Evolutionary conservation across 2,888 invertebrate genomes (phyloP).

Genomic region (Lacanobia wlatinum): DNA sequence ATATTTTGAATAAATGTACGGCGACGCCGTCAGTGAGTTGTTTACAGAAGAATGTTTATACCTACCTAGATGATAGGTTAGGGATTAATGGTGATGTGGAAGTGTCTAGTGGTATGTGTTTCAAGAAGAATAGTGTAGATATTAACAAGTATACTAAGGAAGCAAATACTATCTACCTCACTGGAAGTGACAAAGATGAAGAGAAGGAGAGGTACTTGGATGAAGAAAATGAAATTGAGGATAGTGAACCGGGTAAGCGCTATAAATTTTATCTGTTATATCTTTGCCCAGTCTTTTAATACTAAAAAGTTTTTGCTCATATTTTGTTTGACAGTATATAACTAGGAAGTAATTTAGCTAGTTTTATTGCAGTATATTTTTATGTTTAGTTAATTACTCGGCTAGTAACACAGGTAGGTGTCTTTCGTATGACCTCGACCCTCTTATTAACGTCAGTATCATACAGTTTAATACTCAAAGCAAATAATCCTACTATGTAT

Average conservation of each 20-base stretch:
- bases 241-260: constrained; percentile 82
- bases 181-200: constrained; percentile 82
- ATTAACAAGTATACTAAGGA: constrained; percentile 90
- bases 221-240: constrained; percentile 73
- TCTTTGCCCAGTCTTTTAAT: not conserved
- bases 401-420: not conserved
- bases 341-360: not conserved
- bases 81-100: constrained; percentile 92
- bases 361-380: not conserved
- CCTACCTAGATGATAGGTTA: constrained; percentile 93
- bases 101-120: constrained; percentile 92
- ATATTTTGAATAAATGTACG: constrained; percentile 93
- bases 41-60: constrained; percentile 94
- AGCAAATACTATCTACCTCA: constrained; percentile 88
- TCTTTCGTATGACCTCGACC: not conserved
- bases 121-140: constrained; percentile 92
- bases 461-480: not conserved
- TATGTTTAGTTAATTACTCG: not conserved
- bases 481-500: not conserved
- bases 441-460: not conserved
- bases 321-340: constrained; percentile 1
- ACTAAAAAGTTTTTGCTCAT: not conserved
- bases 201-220: constrained; percentile 77
- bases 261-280: constrained; percentile 5
- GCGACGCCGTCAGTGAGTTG: constrained; percentile 93